Conservation (phyloP, 1,140 invertebrate genomes). For the Aphaenogaster floridana region DNA sequence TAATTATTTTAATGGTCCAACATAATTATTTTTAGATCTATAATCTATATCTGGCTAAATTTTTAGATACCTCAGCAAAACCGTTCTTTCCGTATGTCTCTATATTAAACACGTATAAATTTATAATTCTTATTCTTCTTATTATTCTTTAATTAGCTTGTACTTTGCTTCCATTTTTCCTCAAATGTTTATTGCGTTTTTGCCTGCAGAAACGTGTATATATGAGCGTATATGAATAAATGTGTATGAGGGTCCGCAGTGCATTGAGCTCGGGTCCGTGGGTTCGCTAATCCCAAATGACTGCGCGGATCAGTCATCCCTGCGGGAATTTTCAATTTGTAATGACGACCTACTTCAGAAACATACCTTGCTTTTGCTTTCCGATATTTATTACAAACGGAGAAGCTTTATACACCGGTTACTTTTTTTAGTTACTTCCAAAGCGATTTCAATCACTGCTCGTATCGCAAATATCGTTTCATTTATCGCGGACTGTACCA, state of each 20-base stretch:
- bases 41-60: too few species aligned
- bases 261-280: background rate
- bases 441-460: background rate
- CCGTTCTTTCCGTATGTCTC: background rate
- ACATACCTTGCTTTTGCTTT: background rate
- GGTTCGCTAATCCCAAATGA: background rate
- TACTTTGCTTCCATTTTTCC: background rate
- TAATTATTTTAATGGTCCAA: too few species aligned
- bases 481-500: constrained; percentile 21
- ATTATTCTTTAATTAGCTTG: background rate
- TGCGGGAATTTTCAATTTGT: constrained; percentile 11
- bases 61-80: too few species aligned
- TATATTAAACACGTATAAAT: too few species aligned
- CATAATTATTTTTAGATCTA: too few species aligned
- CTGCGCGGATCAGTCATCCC: constrained; percentile 7
- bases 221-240: background rate
- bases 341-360: background rate
- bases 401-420: background rate
- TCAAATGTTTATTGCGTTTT: background rate
- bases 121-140: background rate
- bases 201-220: background rate
- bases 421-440: background rate
- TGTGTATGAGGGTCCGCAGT: background rate
- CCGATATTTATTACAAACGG: background rate
- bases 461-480: background rate